Evolutionary conservation across 1,140 invertebrate species (phyloP).

Genomic region (Brachionus koreanus): DNA sequence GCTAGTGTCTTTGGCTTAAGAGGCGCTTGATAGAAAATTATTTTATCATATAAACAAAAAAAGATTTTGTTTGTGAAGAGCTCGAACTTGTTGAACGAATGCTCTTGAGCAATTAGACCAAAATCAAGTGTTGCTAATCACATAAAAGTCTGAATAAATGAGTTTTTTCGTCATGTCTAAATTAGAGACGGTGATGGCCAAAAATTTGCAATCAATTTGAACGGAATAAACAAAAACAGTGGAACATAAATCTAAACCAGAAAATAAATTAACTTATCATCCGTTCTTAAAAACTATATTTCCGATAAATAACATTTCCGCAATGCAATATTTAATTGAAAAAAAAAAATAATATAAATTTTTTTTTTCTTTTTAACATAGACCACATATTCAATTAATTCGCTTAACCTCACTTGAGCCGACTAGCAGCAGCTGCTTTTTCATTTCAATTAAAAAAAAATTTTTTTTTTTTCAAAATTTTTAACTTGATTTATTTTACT

Average conservation of each 20-base stretch:
- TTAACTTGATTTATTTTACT: neutral
- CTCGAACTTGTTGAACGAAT: neutral
- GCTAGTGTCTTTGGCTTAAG: slow-evolving; percentile 26
- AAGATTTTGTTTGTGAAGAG: neutral
- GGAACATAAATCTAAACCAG: neutral
- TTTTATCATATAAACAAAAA: slow-evolving; percentile 6
- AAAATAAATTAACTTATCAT: slow-evolving; percentile 30
- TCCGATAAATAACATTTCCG: slow-evolving; percentile 9
- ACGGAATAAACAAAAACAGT: neutral
- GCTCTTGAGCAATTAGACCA: slow-evolving; percentile 10
- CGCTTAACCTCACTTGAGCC: neutral
- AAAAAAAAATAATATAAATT: neutral
- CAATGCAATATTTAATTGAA: neutral
- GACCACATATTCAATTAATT: neutral
- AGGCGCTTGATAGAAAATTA: neutral
- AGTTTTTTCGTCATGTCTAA: neutral
- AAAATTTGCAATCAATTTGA: neutral
- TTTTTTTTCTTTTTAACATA: neutral
- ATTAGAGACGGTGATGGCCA: neutral
- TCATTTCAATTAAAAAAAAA: neutral
- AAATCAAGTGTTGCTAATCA: slow-evolving; percentile 27
- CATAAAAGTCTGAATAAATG: neutral
- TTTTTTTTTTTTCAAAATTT: neutral
- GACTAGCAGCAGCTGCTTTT: neutral
- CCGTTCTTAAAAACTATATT: neutral